Percentiles rank a stretch among this genome's conserved stretches.
phyloP scores from a whole-genome alignment of 2,113 vertebrate genomes.

The Phylloscopus trochilus region DNA sequence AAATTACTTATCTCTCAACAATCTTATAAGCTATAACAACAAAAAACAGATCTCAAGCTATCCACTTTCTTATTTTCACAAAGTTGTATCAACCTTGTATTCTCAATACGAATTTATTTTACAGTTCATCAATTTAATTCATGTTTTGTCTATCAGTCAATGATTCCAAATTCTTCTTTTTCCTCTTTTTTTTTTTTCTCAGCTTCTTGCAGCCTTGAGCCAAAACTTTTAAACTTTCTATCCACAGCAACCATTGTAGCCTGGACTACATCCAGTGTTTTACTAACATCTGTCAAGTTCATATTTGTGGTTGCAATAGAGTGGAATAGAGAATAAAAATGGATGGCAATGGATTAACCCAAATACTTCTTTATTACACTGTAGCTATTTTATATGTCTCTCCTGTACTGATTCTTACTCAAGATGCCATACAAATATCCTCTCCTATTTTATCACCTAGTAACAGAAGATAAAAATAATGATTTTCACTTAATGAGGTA shows the following conservation, averaged over 20 bases:
- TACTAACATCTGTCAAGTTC: conserved; percentile 63
- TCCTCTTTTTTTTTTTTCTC: neutral
- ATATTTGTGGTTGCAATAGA: conserved; percentile 52
- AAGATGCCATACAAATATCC: conserved; percentile 14
- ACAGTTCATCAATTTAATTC: conserved; percentile 9
- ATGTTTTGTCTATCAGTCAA: neutral
- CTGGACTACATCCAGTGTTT: conserved; percentile 49
- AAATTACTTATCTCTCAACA: conserved; percentile 23
- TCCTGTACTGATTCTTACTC: neutral
- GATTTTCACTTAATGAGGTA: conserved; percentile 20
- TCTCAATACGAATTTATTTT: conserved; percentile 9
- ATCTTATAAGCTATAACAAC: neutral
- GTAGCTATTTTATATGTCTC: conserved; percentile 20
- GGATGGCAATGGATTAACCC: conserved; percentile 53
- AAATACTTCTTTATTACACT: conserved; percentile 47
- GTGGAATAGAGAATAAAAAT: conserved; percentile 62
- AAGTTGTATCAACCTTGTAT: neutral
- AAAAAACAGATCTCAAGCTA: neutral
- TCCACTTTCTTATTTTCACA: neutral
- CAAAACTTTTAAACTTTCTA: conserved; percentile 44
- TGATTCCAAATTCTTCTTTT: neutral
- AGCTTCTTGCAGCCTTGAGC: conserved; percentile 21
- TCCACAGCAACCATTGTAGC: conserved; percentile 18
- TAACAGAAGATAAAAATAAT: conserved; percentile 19
- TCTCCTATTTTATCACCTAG: neutral